Evolutionary conservation across 2,797 vertebrate species (phyloP).

Genomic region (Acrossocheilus wenchowensis): DNA sequence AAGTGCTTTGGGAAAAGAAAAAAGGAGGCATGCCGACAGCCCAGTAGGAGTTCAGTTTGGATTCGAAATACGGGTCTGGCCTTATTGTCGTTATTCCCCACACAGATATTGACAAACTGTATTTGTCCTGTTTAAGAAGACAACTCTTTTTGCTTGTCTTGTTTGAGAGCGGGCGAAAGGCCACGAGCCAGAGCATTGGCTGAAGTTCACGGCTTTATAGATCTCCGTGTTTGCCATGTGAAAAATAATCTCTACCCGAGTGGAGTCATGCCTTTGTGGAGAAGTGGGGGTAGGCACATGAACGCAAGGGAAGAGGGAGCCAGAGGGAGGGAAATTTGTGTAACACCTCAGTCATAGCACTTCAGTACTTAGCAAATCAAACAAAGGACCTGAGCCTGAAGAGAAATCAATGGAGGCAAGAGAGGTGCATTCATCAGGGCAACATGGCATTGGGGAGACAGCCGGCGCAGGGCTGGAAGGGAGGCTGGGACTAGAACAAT

Average conservation of each 20-base stretch:
- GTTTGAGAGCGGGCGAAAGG: constrained; percentile 35
- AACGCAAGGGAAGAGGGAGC: constrained; percentile 25
- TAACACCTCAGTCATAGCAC: constrained; percentile 64
- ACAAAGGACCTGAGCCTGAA: constrained; percentile 68
- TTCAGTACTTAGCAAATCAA: constrained; percentile 75
- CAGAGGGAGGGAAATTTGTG: constrained; percentile 47
- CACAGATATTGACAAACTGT: constrained; percentile 59
- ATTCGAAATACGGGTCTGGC: constrained; percentile 16
- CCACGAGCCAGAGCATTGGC: constrained; percentile 11
- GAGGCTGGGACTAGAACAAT: constrained; percentile 63
- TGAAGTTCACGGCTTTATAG: constrained; percentile 41
- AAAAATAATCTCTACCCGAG: constrained; percentile 71
- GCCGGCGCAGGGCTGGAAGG: constrained; percentile 43
- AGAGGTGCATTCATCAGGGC: constrained; percentile 69
- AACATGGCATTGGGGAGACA: constrained; percentile 50
- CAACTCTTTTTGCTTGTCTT: constrained; percentile 33
- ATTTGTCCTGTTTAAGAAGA: constrained; percentile 42
- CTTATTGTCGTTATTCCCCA: constrained; percentile 47
- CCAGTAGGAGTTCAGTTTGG: constrained; percentile 9
- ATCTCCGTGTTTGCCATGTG: constrained; percentile 53
- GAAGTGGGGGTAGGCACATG: constrained; percentile 21
- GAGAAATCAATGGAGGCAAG: constrained; percentile 74
- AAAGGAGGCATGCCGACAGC: constrained; percentile 6
- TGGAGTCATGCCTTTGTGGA: constrained; percentile 62
- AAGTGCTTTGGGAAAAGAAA: constrained; percentile 14